These are phyloP conservation scores for Thermophis baileyi DNA, from an alignment of 2,113 vertebrate genomes.

Conservation along the genomic window DNA sequence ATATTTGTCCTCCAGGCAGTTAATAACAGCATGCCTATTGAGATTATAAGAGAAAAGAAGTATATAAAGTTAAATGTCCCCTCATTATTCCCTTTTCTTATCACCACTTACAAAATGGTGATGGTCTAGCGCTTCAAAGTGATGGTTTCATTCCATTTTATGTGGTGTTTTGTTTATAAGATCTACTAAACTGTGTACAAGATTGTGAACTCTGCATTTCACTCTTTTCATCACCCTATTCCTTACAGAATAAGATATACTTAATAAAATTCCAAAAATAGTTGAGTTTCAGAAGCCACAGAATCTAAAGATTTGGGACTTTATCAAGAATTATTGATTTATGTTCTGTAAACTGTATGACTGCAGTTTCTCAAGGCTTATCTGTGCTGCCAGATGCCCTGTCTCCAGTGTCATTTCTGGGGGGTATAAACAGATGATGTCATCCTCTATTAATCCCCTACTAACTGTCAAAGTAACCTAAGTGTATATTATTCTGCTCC, in stretches of 20 bases:
- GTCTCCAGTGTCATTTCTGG: background rate
- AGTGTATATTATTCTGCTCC: background rate
- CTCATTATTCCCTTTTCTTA: conserved; percentile 8
- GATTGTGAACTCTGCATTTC: conserved; percentile 27
- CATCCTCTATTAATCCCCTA: background rate
- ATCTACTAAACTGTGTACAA: background rate
- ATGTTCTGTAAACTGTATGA: background rate
- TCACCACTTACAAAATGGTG: background rate
- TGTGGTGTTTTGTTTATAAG: background rate
- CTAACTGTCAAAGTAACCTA: background rate
- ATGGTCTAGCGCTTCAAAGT: background rate
- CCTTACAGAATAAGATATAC: conserved; percentile 6
- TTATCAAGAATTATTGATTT: background rate
- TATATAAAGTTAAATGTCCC: background rate
- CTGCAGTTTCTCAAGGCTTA: background rate
- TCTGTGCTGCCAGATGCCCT: background rate
- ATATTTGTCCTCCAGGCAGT: background rate
- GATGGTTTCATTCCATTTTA: background rate
- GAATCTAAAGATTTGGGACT: conserved; percentile 34
- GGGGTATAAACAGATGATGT: background rate
- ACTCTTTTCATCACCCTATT: conserved; percentile 19
- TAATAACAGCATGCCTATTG: conserved; percentile 10
- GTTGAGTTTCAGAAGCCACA: conserved; percentile 25
- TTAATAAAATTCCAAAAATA: conserved; percentile 13
- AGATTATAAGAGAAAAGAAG: background rate